These are phyloP conservation scores for Steinernema hermaphroditum DNA, from an alignment of 2,888 invertebrate genomes.

Conservation along the genomic window DNA sequence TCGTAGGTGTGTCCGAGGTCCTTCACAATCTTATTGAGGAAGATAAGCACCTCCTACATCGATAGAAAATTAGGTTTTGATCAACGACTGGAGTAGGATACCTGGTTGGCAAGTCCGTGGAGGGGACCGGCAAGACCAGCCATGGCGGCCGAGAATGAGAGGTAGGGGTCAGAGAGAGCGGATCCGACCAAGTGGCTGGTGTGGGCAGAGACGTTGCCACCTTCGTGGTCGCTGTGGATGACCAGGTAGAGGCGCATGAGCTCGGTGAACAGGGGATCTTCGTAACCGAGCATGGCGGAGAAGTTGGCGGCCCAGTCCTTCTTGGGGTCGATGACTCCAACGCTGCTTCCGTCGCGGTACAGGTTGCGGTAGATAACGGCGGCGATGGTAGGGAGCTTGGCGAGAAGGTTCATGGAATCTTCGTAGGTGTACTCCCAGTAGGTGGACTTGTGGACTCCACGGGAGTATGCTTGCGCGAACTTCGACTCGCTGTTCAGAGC, in stretches of 20 bases:
- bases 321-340: constrained; percentile 83
- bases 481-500: constrained; percentile 88
- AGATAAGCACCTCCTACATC: constrained; percentile 79
- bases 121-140: constrained; percentile 92
- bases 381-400: constrained; percentile 88
- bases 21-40: constrained; percentile 85
- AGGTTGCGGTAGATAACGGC: constrained; percentile 90
- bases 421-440: constrained; percentile 88
- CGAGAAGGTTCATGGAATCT: constrained; percentile 91
- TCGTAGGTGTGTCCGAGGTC: constrained; percentile 81
- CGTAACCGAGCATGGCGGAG: constrained; percentile 84
- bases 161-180: constrained; percentile 85
- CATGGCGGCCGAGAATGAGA: constrained; percentile 88
- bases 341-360: constrained; percentile 81
- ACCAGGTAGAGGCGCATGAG: constrained; percentile 84
- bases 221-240: constrained; percentile 82
- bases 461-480: constrained; percentile 85
- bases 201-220: constrained; percentile 93
- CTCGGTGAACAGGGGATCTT: constrained; percentile 80
- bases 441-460: constrained; percentile 81
- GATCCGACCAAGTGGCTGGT: constrained; percentile 90
- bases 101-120: constrained; percentile 93
- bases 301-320: constrained; percentile 90
- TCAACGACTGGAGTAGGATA: constrained; percentile 65
- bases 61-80: neutral